A percentile compares a stretch with the other conserved stretches of the same genome.
Evolutionary conservation across 2,113 vertebrate genomes (phyloP).

Genomic region (Microtus oregoni): DNA sequence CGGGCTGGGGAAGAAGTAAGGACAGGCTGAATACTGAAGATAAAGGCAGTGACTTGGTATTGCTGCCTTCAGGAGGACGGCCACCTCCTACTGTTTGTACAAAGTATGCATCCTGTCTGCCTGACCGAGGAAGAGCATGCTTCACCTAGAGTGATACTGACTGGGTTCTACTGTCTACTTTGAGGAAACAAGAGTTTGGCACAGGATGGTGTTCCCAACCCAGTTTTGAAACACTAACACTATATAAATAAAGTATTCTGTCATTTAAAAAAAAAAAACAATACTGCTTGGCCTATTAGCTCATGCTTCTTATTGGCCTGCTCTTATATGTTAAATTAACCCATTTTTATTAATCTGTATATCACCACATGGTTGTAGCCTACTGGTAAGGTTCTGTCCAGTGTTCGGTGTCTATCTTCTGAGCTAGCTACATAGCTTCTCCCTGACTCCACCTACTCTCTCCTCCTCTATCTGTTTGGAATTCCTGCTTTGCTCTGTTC

Average conservation of each 20-base stretch:
- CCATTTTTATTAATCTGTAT: too few relatives aligned
- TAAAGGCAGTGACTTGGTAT: not conserved
- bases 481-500: too few relatives aligned
- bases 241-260: slow-evolving; percentile 22
- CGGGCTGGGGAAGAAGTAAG: not conserved
- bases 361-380: too few relatives aligned
- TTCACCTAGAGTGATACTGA: not conserved
- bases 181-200: not conserved
- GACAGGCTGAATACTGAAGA: not conserved
- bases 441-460: too few relatives aligned
- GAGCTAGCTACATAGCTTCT: too few relatives aligned
- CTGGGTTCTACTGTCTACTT: not conserved
- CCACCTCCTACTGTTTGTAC: not conserved
- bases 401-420: too few relatives aligned
- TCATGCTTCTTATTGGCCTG: too few relatives aligned
- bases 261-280: slow-evolving; percentile 39
- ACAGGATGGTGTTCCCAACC: not conserved
- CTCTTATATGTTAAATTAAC: too few relatives aligned
- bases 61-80: not conserved
- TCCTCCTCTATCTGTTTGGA: too few relatives aligned
- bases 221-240: not conserved
- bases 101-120: not conserved
- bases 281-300: too few relatives aligned
- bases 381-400: too few relatives aligned
- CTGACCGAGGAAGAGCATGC: not conserved